A percentile compares a stretch with the other conserved stretches of the same genome.
Evolutionary conservation across 2,797 vertebrate species (phyloP).

Genomic region (Cheirogaleus major): DNA sequence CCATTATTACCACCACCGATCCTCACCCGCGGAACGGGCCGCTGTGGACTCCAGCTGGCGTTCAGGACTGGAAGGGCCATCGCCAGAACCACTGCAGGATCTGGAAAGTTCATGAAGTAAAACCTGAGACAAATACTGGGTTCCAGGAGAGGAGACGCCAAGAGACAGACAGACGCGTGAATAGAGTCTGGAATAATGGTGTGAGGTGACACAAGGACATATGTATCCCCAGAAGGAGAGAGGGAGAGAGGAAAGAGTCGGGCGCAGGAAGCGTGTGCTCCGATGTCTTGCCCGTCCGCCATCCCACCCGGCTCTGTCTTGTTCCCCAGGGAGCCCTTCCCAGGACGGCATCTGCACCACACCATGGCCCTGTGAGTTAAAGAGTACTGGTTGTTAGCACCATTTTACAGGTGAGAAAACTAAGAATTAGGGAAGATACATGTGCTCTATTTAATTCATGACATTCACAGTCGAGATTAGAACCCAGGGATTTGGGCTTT

Average conservation of each 20-base stretch:
- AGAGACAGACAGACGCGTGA: too few relatives aligned
- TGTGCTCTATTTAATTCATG: neutral
- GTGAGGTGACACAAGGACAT: neutral
- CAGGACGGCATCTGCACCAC: too few relatives aligned
- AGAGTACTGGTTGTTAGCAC: neutral
- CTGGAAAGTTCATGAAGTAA: fast-evolving
- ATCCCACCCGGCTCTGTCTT: neutral
- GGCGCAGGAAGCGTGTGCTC: fast-evolving
- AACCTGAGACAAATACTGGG: too few relatives aligned
- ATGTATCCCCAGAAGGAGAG: neutral
- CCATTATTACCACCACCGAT: fast-evolving
- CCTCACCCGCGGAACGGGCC: fast-evolving
- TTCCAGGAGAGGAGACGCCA: neutral
- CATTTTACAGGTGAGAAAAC: neutral
- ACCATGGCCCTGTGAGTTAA: neutral
- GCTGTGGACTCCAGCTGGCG: fast-evolving
- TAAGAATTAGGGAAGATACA: neutral
- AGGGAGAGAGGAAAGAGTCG: neutral
- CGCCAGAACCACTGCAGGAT: neutral
- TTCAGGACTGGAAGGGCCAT: too few relatives aligned
- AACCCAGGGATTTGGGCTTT: neutral
- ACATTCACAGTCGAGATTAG: neutral
- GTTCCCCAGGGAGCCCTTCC: fast-evolving
- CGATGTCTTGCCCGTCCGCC: neutral
- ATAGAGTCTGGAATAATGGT: neutral